Evolutionary conservation across 1,140 invertebrate species (phyloP), one percentile per base, ranked within the genome.

Genomic region (Anastrepha ludens): DNA sequence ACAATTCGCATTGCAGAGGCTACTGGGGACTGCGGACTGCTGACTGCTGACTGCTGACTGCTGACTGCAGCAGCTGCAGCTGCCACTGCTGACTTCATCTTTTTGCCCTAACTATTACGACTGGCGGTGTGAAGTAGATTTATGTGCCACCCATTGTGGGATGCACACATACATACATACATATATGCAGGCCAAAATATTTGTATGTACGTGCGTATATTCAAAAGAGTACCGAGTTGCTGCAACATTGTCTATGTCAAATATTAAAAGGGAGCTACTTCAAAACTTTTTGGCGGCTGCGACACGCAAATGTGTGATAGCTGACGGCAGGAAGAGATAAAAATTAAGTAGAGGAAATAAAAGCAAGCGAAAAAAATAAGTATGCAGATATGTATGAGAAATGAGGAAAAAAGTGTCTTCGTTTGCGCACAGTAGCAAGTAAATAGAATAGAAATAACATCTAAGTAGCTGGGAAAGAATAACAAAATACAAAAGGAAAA

Each of bases 281-380:
- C 2, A 50, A 81, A 81, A 81, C 44, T 55, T 81, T 81, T 81
- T 81, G 74, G 74, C 74, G 41, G 74, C 74, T 15, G 13, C 74
- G 47, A 81, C 74, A 81, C 8, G 74, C 74, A 81, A 81, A 81
- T 81, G 74, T 81, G 50, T 81, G 47, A 81, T 81, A 47, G 74
- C 47, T 81, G 74, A 81, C 50, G 74, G 74, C 74, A 81, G 74
- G 74, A 81, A 81, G 74, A 81, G 74, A 81, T 81, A 81, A 81
- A 81, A 81, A 81, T 81, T 81, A 81, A 81, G 41, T 47, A 74
- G 67, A 17, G 39, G 7, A 81, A 81, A 81, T 47, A 81, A 58
- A 81, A 81, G 39, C 5, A 55, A 81, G 20, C 1, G 6, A 29
- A 67, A 67, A 39, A 41, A 81, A 81, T 13, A 74, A 50, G 8